Evolutionary conservation across 2,113 vertebrate species (phyloP), one percentile per base, ranked within the genome.

Genomic region (Prionailurus bengalensis): DNA sequence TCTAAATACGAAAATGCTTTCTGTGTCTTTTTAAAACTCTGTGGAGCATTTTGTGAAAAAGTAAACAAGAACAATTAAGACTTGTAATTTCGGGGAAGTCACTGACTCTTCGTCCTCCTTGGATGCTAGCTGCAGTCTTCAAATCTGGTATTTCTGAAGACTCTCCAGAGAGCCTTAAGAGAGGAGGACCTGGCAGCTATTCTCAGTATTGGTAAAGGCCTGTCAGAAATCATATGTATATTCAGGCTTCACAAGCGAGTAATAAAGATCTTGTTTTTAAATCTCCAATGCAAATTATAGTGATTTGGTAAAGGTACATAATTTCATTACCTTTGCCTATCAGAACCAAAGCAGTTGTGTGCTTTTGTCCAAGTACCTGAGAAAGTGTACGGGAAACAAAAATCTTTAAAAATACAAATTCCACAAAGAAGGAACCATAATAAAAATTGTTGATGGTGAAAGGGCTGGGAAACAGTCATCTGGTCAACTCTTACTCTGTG

Each of bases 81-180:
- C n/a, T 55, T 92, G 29, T 65, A n/a, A 76, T 13, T 63, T 81
- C 76, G 58, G 92, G 45, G 84, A 91, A 33, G 78, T 48, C 33
- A 25, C 27, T 61, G 25, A 27, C 81, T 94, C 65, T 66, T 45
- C 71, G 36, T 94, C 45, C n/a, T 83, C 79, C 15, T 73, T 58
- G 16, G 5, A 63, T 68, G 23, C 7, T 80, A 66, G 94, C 27
- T 89, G 15, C 9, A 89, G 0, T 88, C 16, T 39, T 93, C 86
- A 79, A 81, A n/a, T 97, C 33, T 27, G 15, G 31, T 65, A 39
- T 39, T 66, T 83, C 58, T 85, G 82, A 10, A 19, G 68, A 79
- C 17, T 93, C n/a, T 95, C 76, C 82, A 85, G 89, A 92, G 92
- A 94, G 17, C 85, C 53, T 61, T 80, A 53, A 71, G 55, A 94